Evolutionary conservation across 37 sponge, comb jelly and placozoan genomes (phyloP), one percentile per base, ranked within the genome.

Genomic region (Cliona cf. orientalis): DNA sequence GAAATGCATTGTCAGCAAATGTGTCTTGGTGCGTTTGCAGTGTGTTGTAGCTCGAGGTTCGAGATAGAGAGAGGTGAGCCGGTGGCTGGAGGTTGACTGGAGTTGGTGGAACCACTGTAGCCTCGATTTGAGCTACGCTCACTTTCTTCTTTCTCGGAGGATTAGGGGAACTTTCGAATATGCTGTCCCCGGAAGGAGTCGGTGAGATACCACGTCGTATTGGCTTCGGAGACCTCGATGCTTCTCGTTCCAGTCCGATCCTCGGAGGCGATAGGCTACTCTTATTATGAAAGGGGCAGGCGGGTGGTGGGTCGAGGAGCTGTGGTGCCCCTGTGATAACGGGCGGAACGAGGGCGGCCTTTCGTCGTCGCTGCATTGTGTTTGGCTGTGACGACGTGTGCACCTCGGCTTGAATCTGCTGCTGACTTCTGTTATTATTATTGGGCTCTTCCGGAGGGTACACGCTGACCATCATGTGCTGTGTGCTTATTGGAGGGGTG

Each of bases 81-180:
- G 82, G 82, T 0, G 82, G 82, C 1, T 39, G 33, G 0, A 82
- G 82, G 42, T 26, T 43, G 22, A 72, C 61, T 34, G 82, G 82
- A 2, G 82, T 82, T 0, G 82, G 72, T 40, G 82, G 82, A 5
- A 82, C 42, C 0, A 72, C 34, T 2, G 63, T 72, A 0, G 82
- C 82, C 42, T 82, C 82, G 36, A 82, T 71, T 14, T 71, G 72
- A 39, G 82, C 82, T 21, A 82, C 82, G 36, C 82, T 82, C 32
- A 82, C 82, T 25, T 82, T 82, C 72, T 82, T 82, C 73, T 72
- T 82, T 32, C 82, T 58, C 12, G 80, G 80, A n/a, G 43, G 41
- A 2, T 3, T 21, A 2, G 67, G 79, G 31, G 61, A 29, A 28
- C 7, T 61, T 36, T 63, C 82, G 42, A 31, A 33, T 7, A 40